Base-by-base conservation (phyloP, 2,797 vertebrate genomes). In the Semaprochilodus insignis region DNA sequence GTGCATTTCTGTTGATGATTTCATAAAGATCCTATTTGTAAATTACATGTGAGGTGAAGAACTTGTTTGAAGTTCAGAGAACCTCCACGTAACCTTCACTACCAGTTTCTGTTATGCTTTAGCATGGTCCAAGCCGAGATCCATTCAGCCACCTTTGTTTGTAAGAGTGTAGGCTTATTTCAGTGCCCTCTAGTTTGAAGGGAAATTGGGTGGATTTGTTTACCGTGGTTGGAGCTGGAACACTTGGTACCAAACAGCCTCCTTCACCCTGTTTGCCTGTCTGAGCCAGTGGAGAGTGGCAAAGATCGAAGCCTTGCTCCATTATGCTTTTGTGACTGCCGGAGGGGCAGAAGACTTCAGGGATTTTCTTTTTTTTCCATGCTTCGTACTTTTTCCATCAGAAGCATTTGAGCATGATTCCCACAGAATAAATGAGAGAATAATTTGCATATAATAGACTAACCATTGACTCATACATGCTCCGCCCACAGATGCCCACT, bases 271-370 rank as follows among this genome's bases (percentile, higher is more conserved):
- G 25, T 31, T 34, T 34, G 52, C 51, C 52, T 34, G 17, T 73
- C 71, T 55, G 51, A 55, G 25, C 51, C 31, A 13, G 16, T 19
- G 71, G 52, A 55, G 34, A 23, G 31, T 55, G 31, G 71, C 52
- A 57, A 48, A 55, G 54, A 59, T 74, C 59, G 31, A 74, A 57
- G 15, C 59, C 55, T 74, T 2, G 19, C 54, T 59, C 27, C 27
- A n/a, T 73, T 73, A 73, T 19, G 6, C 59, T 31, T 74, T n/a
- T 36, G 19, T 57, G 72, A 74, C 54, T 57, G 54, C 27, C 31
- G n/a, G 31, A 74, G 25, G 27, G 34, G 72, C 11, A 36, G 31
- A 19, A 11, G 51, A 73, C 51, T 73, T 55, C 23, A 52, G 70
- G 70, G 70, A 27, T 72, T 72, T 27, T 2, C 70, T 71, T n/a